These are phyloP conservation scores for Bothrops alternatus DNA, from an alignment of 2,797 vertebrate genomes.

Conservation along the genomic window DNA sequence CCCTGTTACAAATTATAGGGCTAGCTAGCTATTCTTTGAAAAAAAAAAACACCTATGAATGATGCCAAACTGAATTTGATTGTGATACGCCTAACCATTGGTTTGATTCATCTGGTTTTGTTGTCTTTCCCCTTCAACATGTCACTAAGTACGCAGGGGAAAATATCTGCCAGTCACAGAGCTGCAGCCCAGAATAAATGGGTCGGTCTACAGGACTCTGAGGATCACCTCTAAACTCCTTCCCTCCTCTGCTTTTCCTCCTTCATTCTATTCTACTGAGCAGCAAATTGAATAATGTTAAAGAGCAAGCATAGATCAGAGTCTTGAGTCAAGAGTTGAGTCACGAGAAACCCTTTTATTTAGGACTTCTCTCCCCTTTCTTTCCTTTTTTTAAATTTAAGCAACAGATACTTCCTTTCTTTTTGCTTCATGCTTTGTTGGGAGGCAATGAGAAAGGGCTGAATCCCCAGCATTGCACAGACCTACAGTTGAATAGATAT, in stretches of 20 bases:
- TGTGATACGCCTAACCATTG: neutral
- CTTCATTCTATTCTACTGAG: neutral
- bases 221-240: neutral
- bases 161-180: neutral
- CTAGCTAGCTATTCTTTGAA: neutral
- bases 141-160: neutral
- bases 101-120: neutral
- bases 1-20: neutral
- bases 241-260: neutral
- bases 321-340: neutral
- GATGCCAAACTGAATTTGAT: neutral
- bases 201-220: neutral
- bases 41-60: neutral
- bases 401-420: neutral
- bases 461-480: neutral
- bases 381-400: neutral
- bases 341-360: neutral
- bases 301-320: neutral
- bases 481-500: neutral
- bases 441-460: neutral
- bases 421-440: neutral
- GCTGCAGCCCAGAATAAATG: neutral
- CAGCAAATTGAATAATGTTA: neutral
- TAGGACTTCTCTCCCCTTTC: neutral
- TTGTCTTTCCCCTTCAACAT: neutral